phyloP scores from a whole-genome alignment of 2,113 vertebrate species.

The Chinchilla lanigera region DNA sequence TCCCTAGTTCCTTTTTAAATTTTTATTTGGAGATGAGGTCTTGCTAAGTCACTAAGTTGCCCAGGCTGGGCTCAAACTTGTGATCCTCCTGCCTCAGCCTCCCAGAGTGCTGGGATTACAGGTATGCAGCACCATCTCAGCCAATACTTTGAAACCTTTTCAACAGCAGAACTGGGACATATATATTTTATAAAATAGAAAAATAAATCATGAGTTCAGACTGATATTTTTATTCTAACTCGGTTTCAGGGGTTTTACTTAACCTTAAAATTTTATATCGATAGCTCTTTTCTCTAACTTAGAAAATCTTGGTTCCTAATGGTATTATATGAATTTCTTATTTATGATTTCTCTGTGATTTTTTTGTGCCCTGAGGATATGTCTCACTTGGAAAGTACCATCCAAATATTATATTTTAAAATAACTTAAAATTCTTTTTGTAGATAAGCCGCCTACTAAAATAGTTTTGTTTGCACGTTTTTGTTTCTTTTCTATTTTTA shows the following conservation, averaged over 20 bases:
- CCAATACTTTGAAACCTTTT: neutral
- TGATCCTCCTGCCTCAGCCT: neutral
- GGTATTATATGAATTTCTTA: neutral
- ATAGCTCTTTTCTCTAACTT: neutral
- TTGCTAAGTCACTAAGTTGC: neutral
- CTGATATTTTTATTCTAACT: constrained; percentile 27
- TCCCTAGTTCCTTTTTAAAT: neutral
- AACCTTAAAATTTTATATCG: constrained; percentile 5
- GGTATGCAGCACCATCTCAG: neutral
- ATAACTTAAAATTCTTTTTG: constrained; percentile 24
- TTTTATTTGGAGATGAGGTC: neutral
- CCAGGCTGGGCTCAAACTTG: neutral
- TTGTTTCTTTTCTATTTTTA: constrained; percentile 33
- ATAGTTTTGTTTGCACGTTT: neutral
- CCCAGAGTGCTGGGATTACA: neutral
- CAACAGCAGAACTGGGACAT: neutral
- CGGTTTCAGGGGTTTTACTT: constrained; percentile 11
- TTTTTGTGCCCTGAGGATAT: constrained; percentile 8
- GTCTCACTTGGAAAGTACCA: neutral
- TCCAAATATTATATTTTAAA: constrained; percentile 51
- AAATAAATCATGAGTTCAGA: neutral
- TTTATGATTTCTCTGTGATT: neutral
- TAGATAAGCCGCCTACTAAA: neutral
- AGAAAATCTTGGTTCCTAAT: constrained; percentile 18
- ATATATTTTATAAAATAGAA: neutral